Evolutionary conservation across 2,888 invertebrate genomes (phyloP).

Genomic region (Papilio demoleus): DNA sequence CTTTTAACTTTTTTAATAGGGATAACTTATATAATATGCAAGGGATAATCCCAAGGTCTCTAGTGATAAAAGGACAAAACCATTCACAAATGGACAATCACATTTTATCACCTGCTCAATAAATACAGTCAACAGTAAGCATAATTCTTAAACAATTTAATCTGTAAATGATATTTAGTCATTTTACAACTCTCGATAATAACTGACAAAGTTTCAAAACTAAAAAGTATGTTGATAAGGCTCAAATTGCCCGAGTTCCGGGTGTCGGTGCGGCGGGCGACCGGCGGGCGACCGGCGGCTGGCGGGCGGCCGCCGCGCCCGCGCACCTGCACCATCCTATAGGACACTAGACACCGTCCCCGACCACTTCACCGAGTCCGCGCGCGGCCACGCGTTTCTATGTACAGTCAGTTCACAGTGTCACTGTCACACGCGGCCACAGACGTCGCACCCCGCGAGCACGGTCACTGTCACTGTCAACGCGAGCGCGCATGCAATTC

Average conservation of each 20-base stretch:
- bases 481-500: too few species aligned
- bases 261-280: conserved; percentile 49
- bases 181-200: conserved; percentile 73
- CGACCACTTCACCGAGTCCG: too few species aligned
- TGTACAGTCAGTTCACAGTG: too few species aligned
- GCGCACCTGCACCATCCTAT: too few species aligned
- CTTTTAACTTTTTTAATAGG: conserved; percentile 83
- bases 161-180: conserved; percentile 80
- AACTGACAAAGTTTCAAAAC: conserved; percentile 69
- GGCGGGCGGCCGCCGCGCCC: too few species aligned
- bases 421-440: too few species aligned
- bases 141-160: conserved; percentile 81
- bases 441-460: too few species aligned
- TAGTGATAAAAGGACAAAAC: conserved; percentile 80
- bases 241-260: conserved; percentile 47
- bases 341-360: too few species aligned
- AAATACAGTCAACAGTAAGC: conserved; percentile 84
- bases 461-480: too few species aligned
- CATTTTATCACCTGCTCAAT: conserved; percentile 82
- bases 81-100: conserved; percentile 79
- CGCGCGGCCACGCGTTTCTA: too few species aligned
- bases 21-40: conserved; percentile 84
- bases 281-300: too few species aligned
- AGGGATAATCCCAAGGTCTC: conserved; percentile 80
- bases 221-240: conserved; percentile 59